Conservation (phyloP, 2,888 invertebrate genomes). For the Petrolisthes manimaculis region DNA sequence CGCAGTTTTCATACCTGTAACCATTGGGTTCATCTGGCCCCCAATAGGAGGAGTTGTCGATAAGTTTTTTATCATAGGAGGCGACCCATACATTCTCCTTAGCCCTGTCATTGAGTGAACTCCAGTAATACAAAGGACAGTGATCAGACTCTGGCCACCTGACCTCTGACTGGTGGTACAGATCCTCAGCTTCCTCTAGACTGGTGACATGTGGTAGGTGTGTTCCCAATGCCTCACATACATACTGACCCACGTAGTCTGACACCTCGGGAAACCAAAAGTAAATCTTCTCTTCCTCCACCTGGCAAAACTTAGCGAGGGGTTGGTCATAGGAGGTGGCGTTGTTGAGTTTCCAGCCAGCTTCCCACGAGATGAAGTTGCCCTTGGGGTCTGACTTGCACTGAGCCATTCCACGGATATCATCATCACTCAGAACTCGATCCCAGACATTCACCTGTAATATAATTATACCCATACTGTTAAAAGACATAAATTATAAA, state of each 20-base stretch:
- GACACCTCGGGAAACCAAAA: conserved; percentile 61
- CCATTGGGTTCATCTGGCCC: conserved; percentile 60
- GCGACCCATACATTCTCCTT: conserved; percentile 56
- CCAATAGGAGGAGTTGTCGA: conserved; percentile 53
- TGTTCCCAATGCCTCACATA: conserved; percentile 64
- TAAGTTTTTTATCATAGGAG: conserved; percentile 31
- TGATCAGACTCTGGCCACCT: conserved; percentile 42
- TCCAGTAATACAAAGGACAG: conserved; percentile 49
- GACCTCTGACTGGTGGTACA: conserved; percentile 32
- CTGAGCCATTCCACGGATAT: conserved; percentile 47
- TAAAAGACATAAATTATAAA: conserved; percentile 1
- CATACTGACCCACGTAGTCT: conserved; percentile 47
- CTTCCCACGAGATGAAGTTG: conserved; percentile 62
- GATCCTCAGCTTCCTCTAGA: conserved; percentile 26
- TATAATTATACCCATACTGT: too few species aligned
- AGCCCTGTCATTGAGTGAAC: conserved; percentile 47
- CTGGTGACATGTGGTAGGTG: conserved; percentile 58
- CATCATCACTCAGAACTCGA: conserved; percentile 41
- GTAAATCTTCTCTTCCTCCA: conserved; percentile 39
- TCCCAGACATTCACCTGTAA: conserved; percentile 63
- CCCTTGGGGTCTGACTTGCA: conserved; percentile 54
- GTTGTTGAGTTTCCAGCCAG: conserved; percentile 53
- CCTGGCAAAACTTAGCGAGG: conserved; percentile 47
- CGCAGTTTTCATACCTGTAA: conserved; percentile 58
- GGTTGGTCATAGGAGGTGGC: conserved; percentile 37